Evolutionary conservation across 2,113 vertebrate genomes (phyloP), one percentile per base, ranked within the genome.

Genomic region (Apodemus speciosus): DNA sequence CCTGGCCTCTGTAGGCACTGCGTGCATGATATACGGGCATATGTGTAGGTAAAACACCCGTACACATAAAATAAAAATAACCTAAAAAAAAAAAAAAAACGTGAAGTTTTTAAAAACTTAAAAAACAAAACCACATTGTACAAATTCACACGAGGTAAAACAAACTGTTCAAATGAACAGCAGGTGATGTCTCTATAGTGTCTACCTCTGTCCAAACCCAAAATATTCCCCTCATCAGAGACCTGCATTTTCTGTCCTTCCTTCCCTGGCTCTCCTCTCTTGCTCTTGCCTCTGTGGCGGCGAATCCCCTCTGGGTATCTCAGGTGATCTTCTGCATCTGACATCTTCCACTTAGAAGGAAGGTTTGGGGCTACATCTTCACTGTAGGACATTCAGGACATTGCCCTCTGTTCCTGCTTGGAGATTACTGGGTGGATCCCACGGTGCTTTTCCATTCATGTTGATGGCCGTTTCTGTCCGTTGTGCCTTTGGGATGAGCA

Each of bases 401-500:
- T 72, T 25, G 18, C 0, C 38, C 38, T 13, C 38, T 46, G 16
- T 35, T 58, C 30, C 8, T 6, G 11, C 18, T n/a, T 62, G 7
- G 51, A 51, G 3, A 6, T 62, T 27, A 0, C 3, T 9, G 2
- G 18, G 1, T 3, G 16, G 62, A 40, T 35, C 35, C 46, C 2
- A 0, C 3, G 27, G 16, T 69, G 80, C 16, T 30, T 68, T 62
- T 46, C n/a, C 7, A 1, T 5, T 3, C 25, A 49, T 14, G 8
- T 1, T 2, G 5, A 0, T 1, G 15, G 35, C 0, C 11, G 0
- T 1, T 30, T n/a, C 6, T 11, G 79, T 35, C 49, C 25, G 0
- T n/a, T 4, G 8, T 25, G 25, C 43, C 72, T 75, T 15, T 75
- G 72, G 25, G 3, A 6, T 38, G 68, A 38, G 35, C 69, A 2